Evolutionary conservation across 2,113 vertebrate species (phyloP).

Genomic region (Heterotilapia buettikoferi): DNA sequence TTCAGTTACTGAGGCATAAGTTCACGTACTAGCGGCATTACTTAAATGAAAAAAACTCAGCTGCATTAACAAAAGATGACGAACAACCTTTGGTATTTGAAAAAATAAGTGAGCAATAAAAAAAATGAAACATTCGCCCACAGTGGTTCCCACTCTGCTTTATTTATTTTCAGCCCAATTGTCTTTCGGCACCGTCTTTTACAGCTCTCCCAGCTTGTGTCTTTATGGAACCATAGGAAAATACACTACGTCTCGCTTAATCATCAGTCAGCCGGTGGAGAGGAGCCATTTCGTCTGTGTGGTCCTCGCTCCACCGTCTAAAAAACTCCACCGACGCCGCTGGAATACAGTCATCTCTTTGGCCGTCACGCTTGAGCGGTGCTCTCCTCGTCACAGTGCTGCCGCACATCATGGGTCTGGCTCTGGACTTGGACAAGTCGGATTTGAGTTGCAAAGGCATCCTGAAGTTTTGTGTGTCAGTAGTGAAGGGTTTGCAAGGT

Average conservation of each 20-base stretch:
- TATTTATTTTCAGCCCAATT: slow-evolving; percentile 62
- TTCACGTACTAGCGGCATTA: neutral
- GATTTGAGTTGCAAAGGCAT: neutral
- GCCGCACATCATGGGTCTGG: slow-evolving; percentile 46
- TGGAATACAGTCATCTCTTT: slow-evolving; percentile 70
- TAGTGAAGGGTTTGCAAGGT: neutral
- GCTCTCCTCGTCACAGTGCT: slow-evolving; percentile 50
- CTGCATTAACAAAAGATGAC: neutral
- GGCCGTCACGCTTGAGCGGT: slow-evolving; percentile 54
- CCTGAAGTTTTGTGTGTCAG: neutral
- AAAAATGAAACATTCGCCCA: slow-evolving; percentile 5
- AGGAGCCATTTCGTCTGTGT: slow-evolving; percentile 66
- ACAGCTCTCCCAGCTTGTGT: slow-evolving; percentile 53
- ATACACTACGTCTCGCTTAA: slow-evolving; percentile 66
- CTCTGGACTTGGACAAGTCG: slow-evolving; percentile 4
- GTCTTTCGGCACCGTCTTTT: slow-evolving; percentile 56
- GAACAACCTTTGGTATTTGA: neutral
- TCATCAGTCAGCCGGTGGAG: slow-evolving; percentile 55
- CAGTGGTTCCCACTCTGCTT: slow-evolving; percentile 37
- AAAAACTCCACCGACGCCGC: slow-evolving; percentile 31
- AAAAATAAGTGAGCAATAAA: slow-evolving; percentile 24
- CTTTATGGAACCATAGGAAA: slow-evolving; percentile 68
- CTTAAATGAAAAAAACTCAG: neutral
- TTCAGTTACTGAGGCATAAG: neutral
- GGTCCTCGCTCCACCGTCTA: slow-evolving; percentile 51